Percentiles rank a stretch among this genome's conserved stretches.
phyloP scores from a whole-genome alignment of 2,797 vertebrate species.

The Myripristis jacobus region DNA sequence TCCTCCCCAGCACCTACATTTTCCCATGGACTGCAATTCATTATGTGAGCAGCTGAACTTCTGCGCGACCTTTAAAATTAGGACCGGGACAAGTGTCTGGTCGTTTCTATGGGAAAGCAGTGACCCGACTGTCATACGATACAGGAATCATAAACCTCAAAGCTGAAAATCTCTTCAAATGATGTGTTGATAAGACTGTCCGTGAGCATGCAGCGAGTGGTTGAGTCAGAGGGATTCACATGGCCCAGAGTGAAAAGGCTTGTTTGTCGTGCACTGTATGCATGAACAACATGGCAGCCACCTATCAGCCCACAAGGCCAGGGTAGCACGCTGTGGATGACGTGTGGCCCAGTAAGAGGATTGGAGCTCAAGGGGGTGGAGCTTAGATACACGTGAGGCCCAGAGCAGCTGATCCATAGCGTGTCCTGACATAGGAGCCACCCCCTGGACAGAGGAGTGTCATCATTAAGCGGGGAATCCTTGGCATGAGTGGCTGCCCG shows the following conservation, averaged over 20 bases:
- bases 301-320: constrained; percentile 42
- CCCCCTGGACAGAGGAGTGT: constrained; percentile 28
- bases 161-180: constrained; percentile 16
- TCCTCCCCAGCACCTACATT: no score
- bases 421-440: constrained; percentile 25
- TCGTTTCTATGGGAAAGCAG: not conserved
- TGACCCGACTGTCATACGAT: not conserved
- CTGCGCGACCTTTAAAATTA: not conserved
- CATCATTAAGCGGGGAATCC: constrained; percentile 25
- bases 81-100: no score
- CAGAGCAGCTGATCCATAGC: constrained; percentile 55
- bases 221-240: constrained; percentile 46
- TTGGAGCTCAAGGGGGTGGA: constrained; percentile 45
- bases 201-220: not conserved
- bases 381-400: constrained; percentile 42
- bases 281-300: constrained; percentile 58
- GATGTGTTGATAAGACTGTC: constrained; percentile 7
- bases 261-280: constrained; percentile 16
- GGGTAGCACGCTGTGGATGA: constrained; percentile 37
- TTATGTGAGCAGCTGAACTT: not conserved
- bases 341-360: constrained; percentile 70
- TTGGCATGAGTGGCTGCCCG: constrained; percentile 22
- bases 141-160: not conserved
- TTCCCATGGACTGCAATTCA: not conserved
- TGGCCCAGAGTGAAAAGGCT: constrained; percentile 24